Evolutionary conservation across 2,888 invertebrate species (phyloP).

Genomic region (Sphaerophoria taeniata): DNA sequence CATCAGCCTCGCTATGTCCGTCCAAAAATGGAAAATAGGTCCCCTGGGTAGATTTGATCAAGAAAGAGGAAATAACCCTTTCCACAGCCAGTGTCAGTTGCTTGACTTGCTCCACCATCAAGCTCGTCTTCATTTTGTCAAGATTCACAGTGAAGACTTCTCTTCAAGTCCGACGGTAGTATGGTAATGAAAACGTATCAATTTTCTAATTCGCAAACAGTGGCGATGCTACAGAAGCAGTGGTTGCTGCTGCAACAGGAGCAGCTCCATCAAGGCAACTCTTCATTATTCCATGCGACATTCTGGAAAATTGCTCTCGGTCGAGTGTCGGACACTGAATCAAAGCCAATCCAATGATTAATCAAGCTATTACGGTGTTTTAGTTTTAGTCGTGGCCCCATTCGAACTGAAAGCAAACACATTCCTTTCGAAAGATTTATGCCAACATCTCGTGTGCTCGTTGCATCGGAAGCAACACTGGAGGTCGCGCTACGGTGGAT

Average conservation of each 20-base stretch:
- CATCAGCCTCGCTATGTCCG: constrained; percentile 21
- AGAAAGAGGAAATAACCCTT: background rate
- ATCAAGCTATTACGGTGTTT: constrained; percentile 69
- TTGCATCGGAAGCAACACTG: constrained; percentile 57
- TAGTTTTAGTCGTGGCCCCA: constrained; percentile 15
- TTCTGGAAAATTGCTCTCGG: constrained; percentile 59
- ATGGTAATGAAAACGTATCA: constrained; percentile 70
- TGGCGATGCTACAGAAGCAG: constrained; percentile 33
- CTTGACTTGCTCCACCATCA: background rate
- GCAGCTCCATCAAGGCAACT: constrained; percentile 23
- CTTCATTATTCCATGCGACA: constrained; percentile 71
- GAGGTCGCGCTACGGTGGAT: constrained; percentile 57
- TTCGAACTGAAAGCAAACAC: constrained; percentile 20
- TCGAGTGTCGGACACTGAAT: constrained; percentile 63
- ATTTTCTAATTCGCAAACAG: constrained; percentile 62
- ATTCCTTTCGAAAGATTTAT: constrained; percentile 63
- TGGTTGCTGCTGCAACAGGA: constrained; percentile 22
- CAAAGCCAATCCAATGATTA: constrained; percentile 64
- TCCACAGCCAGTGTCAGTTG: background rate
- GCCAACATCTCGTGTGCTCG: constrained; percentile 29
- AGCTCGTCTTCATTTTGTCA: constrained; percentile 8
- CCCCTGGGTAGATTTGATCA: constrained; percentile 16
- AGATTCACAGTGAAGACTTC: constrained; percentile 17
- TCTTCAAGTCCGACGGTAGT: constrained; percentile 43
- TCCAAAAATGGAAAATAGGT: constrained; percentile 46